These are phyloP conservation scores for Leucoma salicis DNA, from an alignment of 2,888 invertebrate species.

Conservation along the genomic window DNA sequence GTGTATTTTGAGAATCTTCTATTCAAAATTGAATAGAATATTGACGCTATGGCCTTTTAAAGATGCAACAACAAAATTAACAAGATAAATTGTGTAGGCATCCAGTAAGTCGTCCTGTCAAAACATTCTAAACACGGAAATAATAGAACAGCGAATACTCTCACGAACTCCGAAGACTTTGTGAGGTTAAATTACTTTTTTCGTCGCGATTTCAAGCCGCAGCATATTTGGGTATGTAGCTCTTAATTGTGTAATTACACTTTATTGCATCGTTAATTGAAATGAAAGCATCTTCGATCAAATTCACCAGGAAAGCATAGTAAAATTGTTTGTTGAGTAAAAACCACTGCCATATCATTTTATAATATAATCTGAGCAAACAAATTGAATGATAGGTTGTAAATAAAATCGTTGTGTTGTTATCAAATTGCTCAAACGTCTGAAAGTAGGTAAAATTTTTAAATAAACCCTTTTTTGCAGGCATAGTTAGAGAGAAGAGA, in stretches of 20 bases:
- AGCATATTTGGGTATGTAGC: conserved; percentile 28
- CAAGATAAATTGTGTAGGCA: conserved; percentile 31
- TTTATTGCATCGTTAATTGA: too few species aligned
- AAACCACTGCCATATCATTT: too few species aligned
- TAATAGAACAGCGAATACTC: conserved; percentile 47
- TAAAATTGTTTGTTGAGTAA: too few species aligned
- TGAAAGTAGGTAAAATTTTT: too few species aligned
- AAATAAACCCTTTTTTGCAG: too few species aligned
- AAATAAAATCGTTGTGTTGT: too few species aligned
- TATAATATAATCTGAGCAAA: too few species aligned
- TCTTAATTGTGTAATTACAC: conserved; percentile 11
- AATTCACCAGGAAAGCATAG: too few species aligned
- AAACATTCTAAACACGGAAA: conserved; percentile 46
- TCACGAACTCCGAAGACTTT: conserved; percentile 50
- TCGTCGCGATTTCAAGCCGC: conserved; percentile 26
- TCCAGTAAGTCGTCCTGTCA: conserved; percentile 35
- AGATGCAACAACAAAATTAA: conserved; percentile 23
- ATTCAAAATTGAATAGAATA: not conserved
- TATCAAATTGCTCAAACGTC: too few species aligned
- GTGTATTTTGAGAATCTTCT: not conserved
- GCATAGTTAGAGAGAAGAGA: too few species aligned
- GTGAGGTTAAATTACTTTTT: conserved; percentile 26
- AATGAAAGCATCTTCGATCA: too few species aligned
- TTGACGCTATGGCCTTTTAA: conserved; percentile 4
- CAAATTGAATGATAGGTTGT: too few species aligned